Base-by-base conservation (phyloP, 2,797 vertebrate genomes). In the Microchirus variegatus region DNA sequence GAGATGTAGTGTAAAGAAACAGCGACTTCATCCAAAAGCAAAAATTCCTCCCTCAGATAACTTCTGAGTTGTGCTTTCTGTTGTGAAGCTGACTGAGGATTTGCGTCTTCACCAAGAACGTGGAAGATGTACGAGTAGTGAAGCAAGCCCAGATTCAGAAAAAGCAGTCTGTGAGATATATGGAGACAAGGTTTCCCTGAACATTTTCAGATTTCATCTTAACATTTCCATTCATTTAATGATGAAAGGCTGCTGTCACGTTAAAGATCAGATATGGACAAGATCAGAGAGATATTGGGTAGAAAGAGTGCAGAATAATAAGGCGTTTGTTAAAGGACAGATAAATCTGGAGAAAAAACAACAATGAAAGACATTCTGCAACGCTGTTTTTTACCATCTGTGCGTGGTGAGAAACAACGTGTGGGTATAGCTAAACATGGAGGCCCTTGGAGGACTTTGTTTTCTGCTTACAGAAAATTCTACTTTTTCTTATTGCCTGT, bases 351-450 rank as follows among this genome's bases (percentile, higher is more conserved):
- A 56, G 50, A 19, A 16, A 40, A 50, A 62, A 64, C n/a, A 84
- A 16, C 3, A 43, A 67, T 9, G 19, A 73, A 72, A 79, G 18
- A 3, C 31, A 5, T 18, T 42, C 10, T 50, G 14, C 70, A 64
- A 70, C 48, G 67, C 57, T 68, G 52, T 69, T 61, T 38, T 38
- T 66, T 75, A 56, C 16, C 53, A 41, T 77, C 63, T 59, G 46
- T 53, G 68, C 19, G 26, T 76, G 62, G 70, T 59, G 67, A 68
- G 42, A 51, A 72, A 58, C 44, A 44, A 69, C 5, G 59, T 81
- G 81, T 75, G 68, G 63, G 78, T 76, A 71, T 26, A 79, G 68
- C 63, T 79, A 77, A 84, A 83, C 64, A 70, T 11, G 53, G 74
- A 77, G 55, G 64, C 57, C 80, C 35, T 5, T 43, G 63, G 78